These are phyloP conservation scores for Danio albolineatus DNA, from an alignment of 2,797 vertebrate species.

Conservation along the genomic window DNA sequence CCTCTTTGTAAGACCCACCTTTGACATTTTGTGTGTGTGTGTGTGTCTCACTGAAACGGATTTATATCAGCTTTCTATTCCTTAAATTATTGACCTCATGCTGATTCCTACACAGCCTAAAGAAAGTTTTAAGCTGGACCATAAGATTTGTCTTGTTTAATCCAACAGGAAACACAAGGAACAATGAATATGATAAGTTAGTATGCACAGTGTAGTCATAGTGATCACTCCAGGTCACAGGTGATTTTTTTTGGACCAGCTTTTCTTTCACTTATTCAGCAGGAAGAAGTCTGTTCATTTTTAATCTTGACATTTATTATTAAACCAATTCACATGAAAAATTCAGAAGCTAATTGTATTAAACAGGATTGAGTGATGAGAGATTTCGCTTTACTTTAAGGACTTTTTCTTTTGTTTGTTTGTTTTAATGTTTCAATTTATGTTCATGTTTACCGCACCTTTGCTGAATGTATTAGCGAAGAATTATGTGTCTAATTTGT, in stretches of 20 bases:
- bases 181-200: constrained; percentile 28
- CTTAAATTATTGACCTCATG: constrained; percentile 79
- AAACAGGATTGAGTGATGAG: constrained; percentile 64
- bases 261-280: constrained; percentile 75
- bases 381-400: constrained; percentile 58
- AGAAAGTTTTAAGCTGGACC: constrained; percentile 39
- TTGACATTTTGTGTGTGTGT: constrained; percentile 78
- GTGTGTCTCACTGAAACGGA: constrained; percentile 75
- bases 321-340: constrained; percentile 75
- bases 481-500: not conserved
- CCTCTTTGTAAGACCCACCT: constrained; percentile 72
- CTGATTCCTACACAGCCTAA: constrained; percentile 50
- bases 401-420: constrained; percentile 15
- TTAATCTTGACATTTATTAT: constrained; percentile 80
- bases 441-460: constrained; percentile 54
- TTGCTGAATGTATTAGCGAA: not conserved
- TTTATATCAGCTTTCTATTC: constrained; percentile 77
- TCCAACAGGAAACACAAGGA: not conserved
- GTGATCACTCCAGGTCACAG: constrained; percentile 41
- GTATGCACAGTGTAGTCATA: constrained; percentile 53
- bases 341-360: constrained; percentile 77
- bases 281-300: constrained; percentile 72
- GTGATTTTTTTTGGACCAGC: constrained; percentile 28
- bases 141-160: not conserved
- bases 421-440: constrained; percentile 46